These are phyloP conservation scores for Ectropis crepuscularia DNA, from an alignment of 2,888 invertebrate genomes.

Conservation along the genomic window DNA sequence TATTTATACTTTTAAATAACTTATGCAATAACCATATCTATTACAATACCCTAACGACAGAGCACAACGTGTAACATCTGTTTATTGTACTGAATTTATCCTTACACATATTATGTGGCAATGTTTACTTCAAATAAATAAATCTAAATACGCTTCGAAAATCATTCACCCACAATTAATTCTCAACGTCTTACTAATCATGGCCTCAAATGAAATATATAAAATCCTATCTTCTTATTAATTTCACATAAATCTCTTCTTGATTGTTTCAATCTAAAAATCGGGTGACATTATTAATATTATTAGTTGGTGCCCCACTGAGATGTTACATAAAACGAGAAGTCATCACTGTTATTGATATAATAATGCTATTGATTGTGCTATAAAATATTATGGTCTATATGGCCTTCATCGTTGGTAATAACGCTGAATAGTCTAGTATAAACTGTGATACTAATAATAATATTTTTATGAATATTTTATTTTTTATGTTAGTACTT, in stretches of 20 bases:
- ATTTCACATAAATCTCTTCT: constrained; percentile 36
- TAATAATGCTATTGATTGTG: constrained; percentile 54
- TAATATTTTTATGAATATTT: constrained; percentile 13
- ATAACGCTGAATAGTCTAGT: constrained; percentile 36
- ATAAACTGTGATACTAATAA: constrained; percentile 13
- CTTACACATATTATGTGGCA: too few relatives aligned
- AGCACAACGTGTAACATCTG: too few relatives aligned
- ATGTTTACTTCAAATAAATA: too few relatives aligned
- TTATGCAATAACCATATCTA: too few relatives aligned
- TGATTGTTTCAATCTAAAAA: constrained; percentile 39
- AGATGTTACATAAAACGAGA: constrained; percentile 43
- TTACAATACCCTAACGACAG: too few relatives aligned
- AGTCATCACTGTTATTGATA: constrained; percentile 43
- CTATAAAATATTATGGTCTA: constrained; percentile 52
- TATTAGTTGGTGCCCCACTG: constrained; percentile 42
- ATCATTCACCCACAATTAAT: too few relatives aligned
- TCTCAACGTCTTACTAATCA: constrained; percentile 5
- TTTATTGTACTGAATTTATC: too few relatives aligned
- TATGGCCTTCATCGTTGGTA: constrained; percentile 48
- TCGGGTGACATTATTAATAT: constrained; percentile 34
- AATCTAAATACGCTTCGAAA: too few relatives aligned
- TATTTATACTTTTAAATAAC: too few relatives aligned
- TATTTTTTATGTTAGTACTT: constrained; percentile 2
- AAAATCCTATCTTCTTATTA: constrained; percentile 25
- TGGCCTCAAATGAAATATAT: constrained; percentile 4